Percentiles rank a stretch among this genome's conserved stretches.
phyloP scores from a whole-genome alignment of 1,140 invertebrate species.

The Atta texana region DNA sequence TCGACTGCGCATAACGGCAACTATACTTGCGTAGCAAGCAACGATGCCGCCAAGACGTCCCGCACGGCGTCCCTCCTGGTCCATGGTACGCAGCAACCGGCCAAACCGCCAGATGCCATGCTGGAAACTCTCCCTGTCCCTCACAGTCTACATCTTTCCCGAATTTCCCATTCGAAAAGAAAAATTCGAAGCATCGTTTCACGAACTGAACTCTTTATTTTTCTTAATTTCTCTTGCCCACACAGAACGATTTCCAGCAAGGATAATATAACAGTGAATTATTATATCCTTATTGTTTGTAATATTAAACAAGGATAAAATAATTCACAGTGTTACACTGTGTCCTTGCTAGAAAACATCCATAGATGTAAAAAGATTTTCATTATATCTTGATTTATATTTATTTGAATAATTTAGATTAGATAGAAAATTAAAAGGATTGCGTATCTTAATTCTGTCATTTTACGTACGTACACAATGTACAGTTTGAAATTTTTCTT shows the following conservation, averaged over 20 bases:
- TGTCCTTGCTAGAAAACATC: too few relatives aligned
- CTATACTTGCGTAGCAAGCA: constrained; percentile 95
- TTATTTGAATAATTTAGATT: not conserved
- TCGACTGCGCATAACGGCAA: constrained; percentile 92
- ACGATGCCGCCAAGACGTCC: constrained; percentile 91
- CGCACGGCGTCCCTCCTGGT: constrained; percentile 85
- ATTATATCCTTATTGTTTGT: too few relatives aligned
- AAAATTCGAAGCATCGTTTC: not conserved
- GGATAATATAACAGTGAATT: too few relatives aligned
- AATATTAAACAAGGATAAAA: too few relatives aligned
- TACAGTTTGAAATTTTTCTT: not conserved
- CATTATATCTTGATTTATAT: not conserved
- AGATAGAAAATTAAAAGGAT: not conserved
- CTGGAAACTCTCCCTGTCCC: not conserved
- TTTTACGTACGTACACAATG: not conserved
- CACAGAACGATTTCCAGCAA: too few relatives aligned
- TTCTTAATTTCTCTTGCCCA: not conserved
- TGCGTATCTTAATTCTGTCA: not conserved
- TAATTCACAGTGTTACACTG: too few relatives aligned
- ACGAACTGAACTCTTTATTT: not conserved
- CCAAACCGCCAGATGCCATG: constrained; percentile 11
- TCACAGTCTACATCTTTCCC: not conserved
- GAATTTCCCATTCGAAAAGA: not conserved
- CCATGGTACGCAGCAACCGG: constrained; percentile 83
- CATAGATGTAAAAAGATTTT: not conserved